These are phyloP conservation scores for Tromatobia lineatoria DNA, from an alignment of 2,888 invertebrate species.

Conservation along the genomic window DNA sequence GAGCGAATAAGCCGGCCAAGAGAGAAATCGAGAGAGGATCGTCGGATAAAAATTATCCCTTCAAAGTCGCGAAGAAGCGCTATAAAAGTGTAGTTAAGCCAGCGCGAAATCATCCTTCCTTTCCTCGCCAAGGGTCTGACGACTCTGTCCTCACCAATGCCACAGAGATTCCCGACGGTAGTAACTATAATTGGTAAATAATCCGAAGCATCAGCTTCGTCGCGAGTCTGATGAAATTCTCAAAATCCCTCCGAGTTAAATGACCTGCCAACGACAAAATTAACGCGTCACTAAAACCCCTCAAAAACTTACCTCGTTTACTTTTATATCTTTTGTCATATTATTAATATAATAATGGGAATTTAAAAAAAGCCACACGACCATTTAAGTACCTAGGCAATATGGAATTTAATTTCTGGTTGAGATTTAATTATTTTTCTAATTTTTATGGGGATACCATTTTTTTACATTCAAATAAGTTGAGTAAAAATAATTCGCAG, in stretches of 20 bases:
- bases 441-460: not conserved
- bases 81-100: constrained; percentile 82
- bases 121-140: not conserved
- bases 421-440: not conserved
- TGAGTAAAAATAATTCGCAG: no score
- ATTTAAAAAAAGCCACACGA: not conserved
- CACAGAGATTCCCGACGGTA: constrained; percentile 60
- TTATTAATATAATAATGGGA: not conserved
- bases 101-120: constrained; percentile 55
- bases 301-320: constrained; percentile 43
- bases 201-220: constrained; percentile 63
- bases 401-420: not conserved
- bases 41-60: constrained; percentile 83
- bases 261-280: constrained; percentile 33
- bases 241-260: not conserved
- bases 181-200: constrained; percentile 80
- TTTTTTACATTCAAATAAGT: not conserved
- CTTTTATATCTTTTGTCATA: constrained; percentile 37
- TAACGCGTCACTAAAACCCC: constrained; percentile 10
- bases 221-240: constrained; percentile 38
- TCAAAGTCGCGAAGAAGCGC: constrained; percentile 79
- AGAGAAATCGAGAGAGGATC: constrained; percentile 59
- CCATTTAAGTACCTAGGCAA: not conserved
- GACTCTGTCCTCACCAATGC: constrained; percentile 53
- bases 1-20: constrained; percentile 63